These are phyloP conservation scores for Corythucha ciliata DNA, from an alignment of 2,888 invertebrate species.

Conservation along the genomic window DNA sequence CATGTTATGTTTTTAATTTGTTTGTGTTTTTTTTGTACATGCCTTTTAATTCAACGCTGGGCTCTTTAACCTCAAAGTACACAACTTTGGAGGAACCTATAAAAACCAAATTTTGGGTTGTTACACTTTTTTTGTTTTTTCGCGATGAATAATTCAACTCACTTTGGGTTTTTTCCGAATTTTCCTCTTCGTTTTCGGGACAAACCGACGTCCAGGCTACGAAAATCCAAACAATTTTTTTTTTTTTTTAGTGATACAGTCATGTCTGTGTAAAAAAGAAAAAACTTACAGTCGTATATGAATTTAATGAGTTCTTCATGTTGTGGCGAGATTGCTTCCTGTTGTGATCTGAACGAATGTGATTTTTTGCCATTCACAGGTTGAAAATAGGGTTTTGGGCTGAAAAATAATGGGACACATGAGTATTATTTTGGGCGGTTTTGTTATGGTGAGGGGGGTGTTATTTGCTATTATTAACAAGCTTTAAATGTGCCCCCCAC, in stretches of 20 bases:
- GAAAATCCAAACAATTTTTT: conserved; percentile 22
- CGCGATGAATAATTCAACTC: no score
- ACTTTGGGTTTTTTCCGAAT: conserved; percentile 47
- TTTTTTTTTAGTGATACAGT: no score
- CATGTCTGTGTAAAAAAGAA: no score
- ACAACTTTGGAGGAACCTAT: conserved; percentile 46
- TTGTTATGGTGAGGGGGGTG: background rate
- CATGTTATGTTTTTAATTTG: background rate
- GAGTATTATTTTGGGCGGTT: background rate
- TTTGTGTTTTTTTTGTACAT: conserved; percentile 17
- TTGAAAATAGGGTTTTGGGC: conserved; percentile 75
- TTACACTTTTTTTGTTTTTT: no score
- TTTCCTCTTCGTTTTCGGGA: conserved; percentile 46
- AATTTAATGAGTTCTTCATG: conserved; percentile 81
- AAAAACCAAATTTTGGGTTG: no score
- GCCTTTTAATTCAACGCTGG: conserved; percentile 55
- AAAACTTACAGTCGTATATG: conserved; percentile 71
- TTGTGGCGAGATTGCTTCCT: conserved; percentile 60
- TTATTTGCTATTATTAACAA: no score
- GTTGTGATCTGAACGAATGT: conserved; percentile 49
- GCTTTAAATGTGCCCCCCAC: no score
- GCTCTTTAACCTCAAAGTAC: conserved; percentile 64
- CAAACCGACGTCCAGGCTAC: conserved; percentile 55
- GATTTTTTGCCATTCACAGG: conserved; percentile 55
- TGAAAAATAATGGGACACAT: conserved; percentile 40